A percentile compares a stretch with the other conserved stretches of the same genome.
Evolutionary conservation across 2,797 vertebrate species (phyloP).

Genomic region (Dicrostonyx torquatus): DNA sequence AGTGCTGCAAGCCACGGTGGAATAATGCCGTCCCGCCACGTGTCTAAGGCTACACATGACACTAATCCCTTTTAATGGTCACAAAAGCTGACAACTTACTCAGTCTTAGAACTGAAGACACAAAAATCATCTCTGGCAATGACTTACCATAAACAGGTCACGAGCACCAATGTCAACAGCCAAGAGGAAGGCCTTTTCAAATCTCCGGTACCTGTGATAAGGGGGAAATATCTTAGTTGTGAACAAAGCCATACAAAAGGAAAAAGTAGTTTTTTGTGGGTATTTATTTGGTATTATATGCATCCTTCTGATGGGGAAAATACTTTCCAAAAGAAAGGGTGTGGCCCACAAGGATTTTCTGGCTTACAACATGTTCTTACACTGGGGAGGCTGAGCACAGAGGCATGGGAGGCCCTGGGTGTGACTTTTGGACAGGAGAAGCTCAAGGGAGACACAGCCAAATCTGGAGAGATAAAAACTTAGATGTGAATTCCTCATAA

Average conservation of each 20-base stretch:
- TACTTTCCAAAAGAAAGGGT: constrained; percentile 31
- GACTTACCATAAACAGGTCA: constrained; percentile 94
- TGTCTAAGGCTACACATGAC: constrained; percentile 71
- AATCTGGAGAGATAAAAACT: background rate
- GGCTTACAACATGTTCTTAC: background rate
- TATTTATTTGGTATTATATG: constrained; percentile 33
- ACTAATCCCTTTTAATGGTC: constrained; percentile 74
- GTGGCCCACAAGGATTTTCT: background rate
- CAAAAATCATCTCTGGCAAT: constrained; percentile 69
- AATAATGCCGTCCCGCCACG: constrained; percentile 64
- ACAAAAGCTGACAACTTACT: constrained; percentile 80
- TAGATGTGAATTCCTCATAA: background rate
- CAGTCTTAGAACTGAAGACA: constrained; percentile 64
- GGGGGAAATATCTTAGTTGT: constrained; percentile 36
- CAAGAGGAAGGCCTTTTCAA: constrained; percentile 98
- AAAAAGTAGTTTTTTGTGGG: constrained; percentile 13
- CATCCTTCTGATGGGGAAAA: constrained; percentile 45
- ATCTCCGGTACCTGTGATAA: constrained; percentile 91
- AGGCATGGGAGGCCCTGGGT: background rate
- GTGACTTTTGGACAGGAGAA: background rate
- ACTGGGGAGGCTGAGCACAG: background rate
- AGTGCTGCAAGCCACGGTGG: constrained; percentile 72
- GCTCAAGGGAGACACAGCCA: background rate
- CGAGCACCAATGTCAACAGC: constrained; percentile 94
- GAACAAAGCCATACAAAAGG: constrained; percentile 35